Conservation (phyloP, 92 coral and sea anemone genomes). For the Scolanthus callimorphus region DNA sequence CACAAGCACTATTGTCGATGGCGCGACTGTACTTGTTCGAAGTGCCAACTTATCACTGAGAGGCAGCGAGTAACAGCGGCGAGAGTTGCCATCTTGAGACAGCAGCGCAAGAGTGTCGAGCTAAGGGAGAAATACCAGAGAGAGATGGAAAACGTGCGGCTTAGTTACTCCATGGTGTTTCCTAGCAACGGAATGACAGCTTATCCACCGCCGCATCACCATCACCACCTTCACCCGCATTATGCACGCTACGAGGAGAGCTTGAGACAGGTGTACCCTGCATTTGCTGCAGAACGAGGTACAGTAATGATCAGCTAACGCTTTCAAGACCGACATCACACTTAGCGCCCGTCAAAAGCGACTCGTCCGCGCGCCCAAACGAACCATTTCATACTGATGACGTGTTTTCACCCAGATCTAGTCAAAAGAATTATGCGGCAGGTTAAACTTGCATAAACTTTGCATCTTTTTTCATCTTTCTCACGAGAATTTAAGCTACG, state of each 20-base stretch:
- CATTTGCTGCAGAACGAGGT: too few species aligned
- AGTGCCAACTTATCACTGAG: slow-evolving; percentile 91
- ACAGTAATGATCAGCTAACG: too few species aligned
- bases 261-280: slow-evolving; percentile 5
- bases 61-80: slow-evolving; percentile 97
- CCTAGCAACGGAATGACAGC: slow-evolving; percentile 52
- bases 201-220: slow-evolving; percentile 7
- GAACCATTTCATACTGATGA: neutral
- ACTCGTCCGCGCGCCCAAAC: neutral
- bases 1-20: slow-evolving; percentile 97
- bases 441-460: too few species aligned
- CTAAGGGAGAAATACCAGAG: slow-evolving; percentile 71
- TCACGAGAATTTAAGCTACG: too few species aligned
- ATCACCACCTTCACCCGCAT: slow-evolving; percentile 10
- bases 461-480: too few species aligned
- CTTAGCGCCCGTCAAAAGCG: neutral
- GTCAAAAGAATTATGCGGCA: too few species aligned
- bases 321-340: too few species aligned
- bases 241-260: slow-evolving; percentile 20
- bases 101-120: slow-evolving; percentile 95
- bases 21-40: slow-evolving; percentile 97
- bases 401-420: too few species aligned
- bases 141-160: slow-evolving; percentile 69
- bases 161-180: slow-evolving; percentile 85
- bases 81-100: slow-evolving; percentile 92